Percentiles rank a stretch among this genome's conserved stretches.
Evolutionary conservation across 2,888 invertebrate species (phyloP).

Genomic region (Blomia tropicalis): DNA sequence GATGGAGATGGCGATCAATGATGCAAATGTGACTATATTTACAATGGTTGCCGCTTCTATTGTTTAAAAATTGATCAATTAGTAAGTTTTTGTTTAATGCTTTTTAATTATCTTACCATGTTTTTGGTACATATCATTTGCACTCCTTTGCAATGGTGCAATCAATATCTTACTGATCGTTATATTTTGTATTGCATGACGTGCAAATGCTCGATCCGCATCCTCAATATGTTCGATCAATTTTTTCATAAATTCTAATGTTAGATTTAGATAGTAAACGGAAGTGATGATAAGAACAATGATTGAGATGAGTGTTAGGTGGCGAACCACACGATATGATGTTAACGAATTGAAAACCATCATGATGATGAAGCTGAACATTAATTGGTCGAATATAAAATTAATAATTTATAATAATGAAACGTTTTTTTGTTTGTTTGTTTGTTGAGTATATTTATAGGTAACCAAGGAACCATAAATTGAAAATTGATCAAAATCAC

Average conservation of each 20-base stretch:
- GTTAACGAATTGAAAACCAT: background rate
- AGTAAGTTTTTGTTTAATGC: background rate
- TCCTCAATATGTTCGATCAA: constrained; percentile 6
- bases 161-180: background rate
- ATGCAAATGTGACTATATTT: background rate
- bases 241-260: constrained; percentile 1
- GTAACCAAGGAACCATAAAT: no score
- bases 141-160: background rate
- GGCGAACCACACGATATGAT: background rate
- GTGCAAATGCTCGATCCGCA: background rate
- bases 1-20: constrained; percentile 2
- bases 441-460: background rate
- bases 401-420: background rate
- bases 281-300: background rate
- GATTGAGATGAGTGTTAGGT: background rate
- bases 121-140: constrained; percentile 2
- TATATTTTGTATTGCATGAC: background rate
- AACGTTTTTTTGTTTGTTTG: background rate
- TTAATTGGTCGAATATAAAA: background rate
- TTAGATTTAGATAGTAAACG: background rate
- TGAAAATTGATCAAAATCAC: no score
- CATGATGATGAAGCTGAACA: background rate
- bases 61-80: background rate
- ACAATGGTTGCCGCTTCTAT: constrained; percentile 8
- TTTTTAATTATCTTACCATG: constrained; percentile 4